phyloP scores from a whole-genome alignment of 2,888 invertebrate species.

The Chymomyza fuscimana region DNA sequence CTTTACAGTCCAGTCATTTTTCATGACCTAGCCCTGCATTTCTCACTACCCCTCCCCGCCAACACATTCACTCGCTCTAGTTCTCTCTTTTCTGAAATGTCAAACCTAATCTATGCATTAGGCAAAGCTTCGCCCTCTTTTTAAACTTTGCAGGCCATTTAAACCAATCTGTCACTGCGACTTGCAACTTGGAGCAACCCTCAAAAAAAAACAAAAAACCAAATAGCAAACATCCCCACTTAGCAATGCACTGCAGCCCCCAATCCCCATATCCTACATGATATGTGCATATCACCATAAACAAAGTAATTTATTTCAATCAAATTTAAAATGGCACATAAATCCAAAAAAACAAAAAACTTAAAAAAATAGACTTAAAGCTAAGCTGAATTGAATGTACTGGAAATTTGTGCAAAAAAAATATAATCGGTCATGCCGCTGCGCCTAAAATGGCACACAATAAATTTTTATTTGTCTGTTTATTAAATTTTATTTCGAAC shows the following conservation, averaged over 20 bases:
- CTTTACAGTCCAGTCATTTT: constrained; percentile 28
- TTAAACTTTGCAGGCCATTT: constrained; percentile 42
- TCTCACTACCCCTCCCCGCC: not conserved
- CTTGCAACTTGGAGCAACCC: constrained; percentile 30
- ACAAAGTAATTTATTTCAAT: constrained; percentile 64
- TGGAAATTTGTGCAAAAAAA: not conserved
- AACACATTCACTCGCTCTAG: no score
- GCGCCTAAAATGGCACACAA: constrained; percentile 65
- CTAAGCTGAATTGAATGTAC: not conserved
- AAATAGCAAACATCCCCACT: not conserved
- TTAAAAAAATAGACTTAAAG: constrained; percentile 23
- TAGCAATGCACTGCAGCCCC: constrained; percentile 13
- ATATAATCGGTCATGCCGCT: constrained; percentile 7
- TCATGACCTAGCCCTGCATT: constrained; percentile 22
- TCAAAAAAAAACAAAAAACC: not conserved
- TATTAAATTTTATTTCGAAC: constrained; percentile 65
- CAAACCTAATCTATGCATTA: constrained; percentile 15
- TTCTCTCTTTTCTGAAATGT: not conserved
- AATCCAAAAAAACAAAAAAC: not conserved
- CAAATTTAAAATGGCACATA: constrained; percentile 42
- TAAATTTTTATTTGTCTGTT: constrained; percentile 71
- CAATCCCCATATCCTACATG: constrained; percentile 4
- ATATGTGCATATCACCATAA: constrained; percentile 48
- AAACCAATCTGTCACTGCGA: constrained; percentile 48
- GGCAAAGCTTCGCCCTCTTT: constrained; percentile 19